Conservation (phyloP, 2,888 invertebrate genomes). For the Ditula angustiorana region DNA sequence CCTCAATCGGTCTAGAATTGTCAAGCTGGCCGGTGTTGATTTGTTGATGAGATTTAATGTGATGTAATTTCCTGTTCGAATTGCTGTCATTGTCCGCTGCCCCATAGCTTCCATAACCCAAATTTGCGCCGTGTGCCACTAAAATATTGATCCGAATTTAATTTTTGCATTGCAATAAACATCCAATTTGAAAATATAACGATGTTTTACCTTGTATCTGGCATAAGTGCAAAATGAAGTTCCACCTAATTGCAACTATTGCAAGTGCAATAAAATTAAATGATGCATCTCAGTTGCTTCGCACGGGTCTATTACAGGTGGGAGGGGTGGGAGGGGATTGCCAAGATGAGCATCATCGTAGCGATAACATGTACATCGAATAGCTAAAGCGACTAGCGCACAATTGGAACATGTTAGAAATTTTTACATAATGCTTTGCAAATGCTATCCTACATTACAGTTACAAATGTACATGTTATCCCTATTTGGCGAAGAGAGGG, state of each 20-base stretch:
- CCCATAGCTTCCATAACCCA: constrained; percentile 86
- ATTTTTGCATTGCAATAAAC: neutral
- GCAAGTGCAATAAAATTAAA: constrained; percentile 39
- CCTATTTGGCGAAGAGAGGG: constrained; percentile 84
- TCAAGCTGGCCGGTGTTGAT: constrained; percentile 74
- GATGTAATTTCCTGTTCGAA: constrained; percentile 73
- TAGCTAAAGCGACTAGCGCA: constrained; percentile 43
- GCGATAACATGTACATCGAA: constrained; percentile 79
- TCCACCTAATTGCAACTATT: constrained; percentile 16
- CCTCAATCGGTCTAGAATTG: constrained; percentile 76
- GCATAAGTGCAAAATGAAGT: constrained; percentile 1
- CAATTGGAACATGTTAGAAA: constrained; percentile 35
- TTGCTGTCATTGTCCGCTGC: constrained; percentile 71
- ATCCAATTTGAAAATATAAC: neutral
- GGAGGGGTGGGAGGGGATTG: constrained; percentile 69
- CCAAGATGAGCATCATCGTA: constrained; percentile 70
- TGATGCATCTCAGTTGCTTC: neutral
- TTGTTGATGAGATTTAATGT: constrained; percentile 81
- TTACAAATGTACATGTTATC: constrained; percentile 79
- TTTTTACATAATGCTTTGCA: constrained; percentile 33
- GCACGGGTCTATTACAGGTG: constrained; percentile 41
- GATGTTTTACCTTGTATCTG: constrained; percentile 26
- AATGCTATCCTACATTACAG: constrained; percentile 38
- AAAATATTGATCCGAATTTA: constrained; percentile 51
- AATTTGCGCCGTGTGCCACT: constrained; percentile 84